A percentile compares a stretch with the other conserved stretches of the same genome.
Conservation (phyloP, 35 echinoderm and acorn worm genomes). For the Apostichopus californicus region DNA sequence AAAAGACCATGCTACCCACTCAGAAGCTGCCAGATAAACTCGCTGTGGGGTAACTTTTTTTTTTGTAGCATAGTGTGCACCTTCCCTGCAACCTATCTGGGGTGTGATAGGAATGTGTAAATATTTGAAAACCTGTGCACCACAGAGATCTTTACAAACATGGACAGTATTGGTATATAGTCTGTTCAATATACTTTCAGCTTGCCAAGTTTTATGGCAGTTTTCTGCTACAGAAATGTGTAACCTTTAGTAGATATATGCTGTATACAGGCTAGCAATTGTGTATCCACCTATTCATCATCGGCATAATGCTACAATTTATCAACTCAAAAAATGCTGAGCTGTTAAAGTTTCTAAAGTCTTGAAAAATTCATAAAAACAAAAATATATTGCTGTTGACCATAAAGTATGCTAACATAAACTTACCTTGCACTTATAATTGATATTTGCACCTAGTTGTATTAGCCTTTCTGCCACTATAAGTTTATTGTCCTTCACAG, state of each 20-base stretch:
- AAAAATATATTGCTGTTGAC: too few relatives aligned
- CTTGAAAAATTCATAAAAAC: too few relatives aligned
- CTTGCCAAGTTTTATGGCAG: too few relatives aligned
- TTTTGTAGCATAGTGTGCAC: neutral
- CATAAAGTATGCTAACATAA: neutral
- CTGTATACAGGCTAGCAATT: too few relatives aligned
- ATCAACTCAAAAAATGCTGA: too few relatives aligned
- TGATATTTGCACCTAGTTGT: constrained; percentile 89
- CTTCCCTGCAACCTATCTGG: neutral
- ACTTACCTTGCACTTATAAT: constrained; percentile 92
- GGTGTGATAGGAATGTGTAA: constrained; percentile 21
- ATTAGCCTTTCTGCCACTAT: constrained; percentile 82
- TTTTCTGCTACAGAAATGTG: neutral
- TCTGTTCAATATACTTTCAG: too few relatives aligned
- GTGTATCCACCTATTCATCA: too few relatives aligned
- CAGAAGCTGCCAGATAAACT: constrained; percentile 27
- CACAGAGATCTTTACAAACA: neutral
- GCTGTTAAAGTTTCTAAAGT: too few relatives aligned
- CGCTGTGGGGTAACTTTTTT: constrained; percentile 37
- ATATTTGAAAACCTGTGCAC: neutral
- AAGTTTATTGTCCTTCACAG: constrained; percentile 92
- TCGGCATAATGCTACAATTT: too few relatives aligned
- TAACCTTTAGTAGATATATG: too few relatives aligned
- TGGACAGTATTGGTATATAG: too few relatives aligned
- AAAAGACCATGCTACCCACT: neutral